Conservation (phyloP, 2,113 vertebrate species). For the Pseudorhombus dupliciocellatus region DNA sequence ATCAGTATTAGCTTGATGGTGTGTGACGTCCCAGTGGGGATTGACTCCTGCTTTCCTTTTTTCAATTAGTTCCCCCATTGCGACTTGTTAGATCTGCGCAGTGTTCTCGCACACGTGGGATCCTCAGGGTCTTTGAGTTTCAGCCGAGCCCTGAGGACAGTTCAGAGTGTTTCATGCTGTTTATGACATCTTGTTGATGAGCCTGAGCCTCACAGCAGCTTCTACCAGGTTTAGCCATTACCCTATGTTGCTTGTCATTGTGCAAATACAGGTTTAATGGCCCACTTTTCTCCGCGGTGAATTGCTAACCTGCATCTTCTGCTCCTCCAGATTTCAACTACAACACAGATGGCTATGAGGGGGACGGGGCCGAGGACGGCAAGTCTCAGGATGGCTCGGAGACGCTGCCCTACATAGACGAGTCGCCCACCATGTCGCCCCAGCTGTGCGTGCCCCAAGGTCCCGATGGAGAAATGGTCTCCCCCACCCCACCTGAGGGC, state of each 20-base stretch:
- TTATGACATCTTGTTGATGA: neutral
- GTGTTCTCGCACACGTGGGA: neutral
- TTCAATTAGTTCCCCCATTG: constrained; percentile 25
- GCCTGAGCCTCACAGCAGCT: no score
- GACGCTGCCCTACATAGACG: constrained; percentile 97
- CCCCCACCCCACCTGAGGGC: constrained; percentile 86
- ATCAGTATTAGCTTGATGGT: constrained; percentile 30
- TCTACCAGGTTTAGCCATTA: no score
- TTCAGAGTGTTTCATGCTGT: neutral
- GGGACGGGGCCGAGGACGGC: constrained; percentile 91
- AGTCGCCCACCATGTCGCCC: constrained; percentile 98
- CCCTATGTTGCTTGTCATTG: no score
- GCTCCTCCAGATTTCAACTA: constrained; percentile 92
- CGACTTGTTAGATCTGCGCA: constrained; percentile 18
- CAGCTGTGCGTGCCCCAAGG: constrained; percentile 90
- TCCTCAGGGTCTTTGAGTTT: neutral
- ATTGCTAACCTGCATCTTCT: constrained; percentile 8
- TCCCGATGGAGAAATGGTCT: constrained; percentile 84
- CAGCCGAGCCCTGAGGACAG: neutral
- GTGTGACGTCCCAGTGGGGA: constrained; percentile 20
- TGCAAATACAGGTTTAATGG: no score
- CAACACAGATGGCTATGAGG: constrained; percentile 95
- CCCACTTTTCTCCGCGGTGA: constrained; percentile 16
- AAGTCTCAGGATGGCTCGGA: constrained; percentile 94
- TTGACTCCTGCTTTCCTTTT: constrained; percentile 44